Evolutionary conservation across 1,140 invertebrate genomes (phyloP).

Genomic region (Pachyrhynchus sulphureomaculatus): DNA sequence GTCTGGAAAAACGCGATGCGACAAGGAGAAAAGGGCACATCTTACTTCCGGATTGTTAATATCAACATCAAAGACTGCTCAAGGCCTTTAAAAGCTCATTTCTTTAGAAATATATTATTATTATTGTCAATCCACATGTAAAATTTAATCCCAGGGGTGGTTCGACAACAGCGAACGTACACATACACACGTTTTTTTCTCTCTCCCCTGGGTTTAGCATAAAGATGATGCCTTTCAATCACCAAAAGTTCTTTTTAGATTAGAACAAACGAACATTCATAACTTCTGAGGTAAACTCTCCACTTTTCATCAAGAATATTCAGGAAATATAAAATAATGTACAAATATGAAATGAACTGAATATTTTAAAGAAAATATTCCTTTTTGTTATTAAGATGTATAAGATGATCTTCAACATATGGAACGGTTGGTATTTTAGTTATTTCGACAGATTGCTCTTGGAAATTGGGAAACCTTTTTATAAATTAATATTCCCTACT

Average conservation of each 20-base stretch:
- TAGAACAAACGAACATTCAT: slow-evolving; percentile 46
- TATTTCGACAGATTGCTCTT: slow-evolving; percentile 25
- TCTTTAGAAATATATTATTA: slow-evolving; percentile 48
- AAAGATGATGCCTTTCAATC: slow-evolving; percentile 46
- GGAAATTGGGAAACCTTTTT: slow-evolving; percentile 13
- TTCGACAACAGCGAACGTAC: slow-evolving; percentile 22
- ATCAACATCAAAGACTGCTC: slow-evolving; percentile 46
- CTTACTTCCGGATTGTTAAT: slow-evolving; percentile 48
- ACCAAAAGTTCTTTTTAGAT: slow-evolving; percentile 47
- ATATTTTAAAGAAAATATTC: slow-evolving; percentile 28
- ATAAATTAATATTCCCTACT: slow-evolving; percentile 14
- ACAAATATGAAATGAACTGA: slow-evolving; percentile 18
- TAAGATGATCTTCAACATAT: slow-evolving; percentile 18
- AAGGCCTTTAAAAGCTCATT: slow-evolving; percentile 43
- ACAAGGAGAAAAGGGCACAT: slow-evolving; percentile 33
- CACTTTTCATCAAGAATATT: no score
- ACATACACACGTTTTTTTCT: slow-evolving; percentile 19
- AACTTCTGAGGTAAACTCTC: slow-evolving; percentile 42
- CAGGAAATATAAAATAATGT: slow-evolving; percentile 43
- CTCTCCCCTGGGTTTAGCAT: slow-evolving; percentile 20
- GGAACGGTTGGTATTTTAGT: slow-evolving; percentile 18
- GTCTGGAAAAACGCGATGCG: slow-evolving; percentile 19
- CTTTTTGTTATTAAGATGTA: slow-evolving; percentile 21
- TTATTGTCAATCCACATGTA: slow-evolving; percentile 51
- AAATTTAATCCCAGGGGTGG: slow-evolving; percentile 49